Percentiles rank a stretch among this genome's conserved stretches.
phyloP scores from a whole-genome alignment of 1,140 invertebrate genomes.

The Vollenhovia emeryi region DNA sequence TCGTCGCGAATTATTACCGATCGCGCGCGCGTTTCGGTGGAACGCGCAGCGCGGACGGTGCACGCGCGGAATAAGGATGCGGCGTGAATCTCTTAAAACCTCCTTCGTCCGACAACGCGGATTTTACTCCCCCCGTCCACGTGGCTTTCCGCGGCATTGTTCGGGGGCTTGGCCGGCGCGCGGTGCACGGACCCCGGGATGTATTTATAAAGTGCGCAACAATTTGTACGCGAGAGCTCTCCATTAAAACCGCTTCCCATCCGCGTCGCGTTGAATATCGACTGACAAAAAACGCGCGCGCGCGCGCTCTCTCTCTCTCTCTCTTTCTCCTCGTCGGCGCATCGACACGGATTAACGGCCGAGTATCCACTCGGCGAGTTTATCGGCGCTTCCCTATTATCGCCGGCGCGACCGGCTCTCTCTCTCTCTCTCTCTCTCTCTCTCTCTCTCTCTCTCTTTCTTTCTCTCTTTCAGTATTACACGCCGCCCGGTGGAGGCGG shows the following conservation, averaged over 20 bases:
- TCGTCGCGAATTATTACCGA: not conserved
- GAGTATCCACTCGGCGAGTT: conserved; percentile 38
- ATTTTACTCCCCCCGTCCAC: not conserved
- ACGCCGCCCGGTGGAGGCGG: too few relatives aligned
- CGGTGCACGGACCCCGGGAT: not conserved
- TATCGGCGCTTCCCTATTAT: conserved; percentile 45
- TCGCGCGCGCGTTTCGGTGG: too few relatives aligned
- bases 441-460: too few relatives aligned
- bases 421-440: too few relatives aligned
- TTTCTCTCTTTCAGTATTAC: too few relatives aligned
- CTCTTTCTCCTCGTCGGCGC: conserved; percentile 19
- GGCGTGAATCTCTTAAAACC: not conserved
- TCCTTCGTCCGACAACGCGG: not conserved
- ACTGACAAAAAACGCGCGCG: conserved; percentile 54
- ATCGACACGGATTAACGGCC: conserved; percentile 46
- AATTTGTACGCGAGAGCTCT: conserved; percentile 32
- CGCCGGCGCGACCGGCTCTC: not conserved
- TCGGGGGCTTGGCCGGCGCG: not conserved
- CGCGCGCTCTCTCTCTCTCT: too few relatives aligned
- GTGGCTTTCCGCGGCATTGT: not conserved
- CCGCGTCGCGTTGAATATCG: conserved; percentile 37
- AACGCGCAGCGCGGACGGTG: too few relatives aligned
- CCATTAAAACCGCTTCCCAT: conserved; percentile 46
- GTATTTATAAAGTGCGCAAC: conserved; percentile 43
- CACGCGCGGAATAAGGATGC: too few relatives aligned